Percentiles rank a stretch among this genome's conserved stretches.
Conservation (phyloP, 1,140 invertebrate genomes). For the Sycophila sp. region DNA sequence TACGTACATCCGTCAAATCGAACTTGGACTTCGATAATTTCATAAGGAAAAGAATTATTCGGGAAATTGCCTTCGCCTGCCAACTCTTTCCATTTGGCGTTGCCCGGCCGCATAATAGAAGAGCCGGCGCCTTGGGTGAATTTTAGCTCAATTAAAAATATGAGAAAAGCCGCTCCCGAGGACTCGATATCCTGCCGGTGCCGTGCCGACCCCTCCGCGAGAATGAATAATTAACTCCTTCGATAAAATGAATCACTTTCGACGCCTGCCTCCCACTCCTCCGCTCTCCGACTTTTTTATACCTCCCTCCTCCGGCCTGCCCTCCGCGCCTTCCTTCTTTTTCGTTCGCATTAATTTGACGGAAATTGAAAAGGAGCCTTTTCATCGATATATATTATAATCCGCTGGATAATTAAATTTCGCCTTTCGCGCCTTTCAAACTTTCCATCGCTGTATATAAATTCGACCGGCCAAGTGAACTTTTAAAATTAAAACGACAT, state of each 20-base stretch:
- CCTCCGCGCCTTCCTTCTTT: constrained; percentile 18
- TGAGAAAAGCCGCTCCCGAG: constrained; percentile 25
- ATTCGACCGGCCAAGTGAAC: too few species aligned
- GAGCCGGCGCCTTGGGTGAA: constrained; percentile 17
- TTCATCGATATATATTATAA: constrained; percentile 11
- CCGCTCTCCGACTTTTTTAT: too few species aligned
- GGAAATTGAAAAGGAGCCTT: constrained; percentile 27
- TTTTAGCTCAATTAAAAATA: constrained; percentile 41
- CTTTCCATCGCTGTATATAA: too few species aligned
- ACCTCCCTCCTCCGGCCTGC: not conserved
- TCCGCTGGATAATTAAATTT: constrained; percentile 5
- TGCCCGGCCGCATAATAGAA: constrained; percentile 11
- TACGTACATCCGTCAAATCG: too few species aligned
- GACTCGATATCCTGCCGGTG: constrained; percentile 28
- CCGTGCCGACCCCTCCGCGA: not conserved
- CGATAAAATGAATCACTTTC: constrained; percentile 52
- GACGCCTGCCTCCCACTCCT: constrained; percentile 28
- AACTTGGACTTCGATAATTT: too few species aligned
- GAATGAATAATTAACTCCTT: constrained; percentile 57
- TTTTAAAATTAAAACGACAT: not conserved
- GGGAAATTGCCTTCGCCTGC: too few species aligned
- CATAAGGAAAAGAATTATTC: too few species aligned
- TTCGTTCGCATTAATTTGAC: constrained; percentile 32
- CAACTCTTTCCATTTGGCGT: not conserved
- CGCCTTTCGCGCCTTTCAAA: not conserved